A percentile compares a stretch with the other conserved stretches of the same genome.
Evolutionary conservation across 2,113 vertebrate genomes (phyloP).

Genomic region (Corapipo altera): DNA sequence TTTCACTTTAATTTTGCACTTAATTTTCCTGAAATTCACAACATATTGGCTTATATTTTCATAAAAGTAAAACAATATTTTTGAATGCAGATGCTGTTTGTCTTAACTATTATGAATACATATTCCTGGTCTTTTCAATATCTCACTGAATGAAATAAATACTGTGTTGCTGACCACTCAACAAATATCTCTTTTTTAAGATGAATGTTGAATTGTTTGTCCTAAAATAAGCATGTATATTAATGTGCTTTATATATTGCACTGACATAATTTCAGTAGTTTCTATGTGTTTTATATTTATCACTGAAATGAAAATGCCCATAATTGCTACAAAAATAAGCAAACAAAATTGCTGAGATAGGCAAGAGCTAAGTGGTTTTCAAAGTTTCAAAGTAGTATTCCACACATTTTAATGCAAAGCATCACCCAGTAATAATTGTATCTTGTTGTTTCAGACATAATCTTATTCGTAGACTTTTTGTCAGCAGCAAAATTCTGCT

Average conservation of each 20-base stretch:
- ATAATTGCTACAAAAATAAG: not conserved
- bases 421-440: not conserved
- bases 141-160: not conserved
- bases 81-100: not conserved
- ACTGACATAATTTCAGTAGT: not conserved
- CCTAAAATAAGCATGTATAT: fast-evolving
- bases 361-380: not conserved
- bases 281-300: not conserved
- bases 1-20: not conserved
- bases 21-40: not conserved
- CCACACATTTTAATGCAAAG: not conserved
- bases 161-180: not conserved
- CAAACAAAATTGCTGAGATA: not conserved
- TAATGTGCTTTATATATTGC: not conserved
- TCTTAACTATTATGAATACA: not conserved
- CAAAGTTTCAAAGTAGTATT: not conserved
- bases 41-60: not conserved
- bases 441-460: not conserved
- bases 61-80: not conserved
- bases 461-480: not conserved
- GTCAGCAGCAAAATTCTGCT: not conserved
- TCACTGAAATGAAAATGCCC: not conserved
- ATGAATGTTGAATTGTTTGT: not conserved
- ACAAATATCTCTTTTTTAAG: not conserved
- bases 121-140: not conserved